Percentiles rank a stretch among this genome's conserved stretches.
phyloP scores from a whole-genome alignment of 2,888 invertebrate genomes.

The Heliconius cydno region DNA sequence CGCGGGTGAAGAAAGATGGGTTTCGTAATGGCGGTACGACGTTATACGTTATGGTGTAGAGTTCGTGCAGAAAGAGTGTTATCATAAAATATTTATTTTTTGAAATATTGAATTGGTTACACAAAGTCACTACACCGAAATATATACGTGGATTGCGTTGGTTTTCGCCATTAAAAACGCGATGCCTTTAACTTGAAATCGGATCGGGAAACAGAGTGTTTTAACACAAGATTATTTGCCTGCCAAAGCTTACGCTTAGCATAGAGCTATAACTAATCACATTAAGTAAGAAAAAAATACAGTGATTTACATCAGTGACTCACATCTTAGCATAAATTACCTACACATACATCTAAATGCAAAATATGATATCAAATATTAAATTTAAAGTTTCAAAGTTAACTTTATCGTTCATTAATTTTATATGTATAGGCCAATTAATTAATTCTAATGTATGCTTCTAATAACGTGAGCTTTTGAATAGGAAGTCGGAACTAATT shows the following conservation, averaged over 20 bases:
- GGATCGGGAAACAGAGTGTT: not conserved
- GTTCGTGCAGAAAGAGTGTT: not conserved
- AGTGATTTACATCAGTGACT: not conserved
- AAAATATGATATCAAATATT: not conserved
- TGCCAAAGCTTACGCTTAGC: too few relatives aligned
- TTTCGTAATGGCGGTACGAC: constrained; percentile 1
- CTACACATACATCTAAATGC: not conserved
- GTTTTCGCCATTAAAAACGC: too few relatives aligned
- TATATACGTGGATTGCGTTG: too few relatives aligned
- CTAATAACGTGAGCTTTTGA: constrained; percentile 15
- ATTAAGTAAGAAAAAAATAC: not conserved
- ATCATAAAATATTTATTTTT: not conserved
- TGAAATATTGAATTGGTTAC: not conserved
- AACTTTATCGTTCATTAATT: not conserved
- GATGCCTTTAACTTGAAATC: not conserved
- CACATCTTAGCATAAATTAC: not conserved
- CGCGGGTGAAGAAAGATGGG: constrained; percentile 10
- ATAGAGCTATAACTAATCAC: too few relatives aligned
- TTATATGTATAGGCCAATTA: not conserved
- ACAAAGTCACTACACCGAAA: not conserved
- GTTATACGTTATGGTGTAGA: not conserved
- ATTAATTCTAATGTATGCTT: constrained; percentile 4
- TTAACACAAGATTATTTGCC: not conserved
- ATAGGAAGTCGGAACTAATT: not conserved
- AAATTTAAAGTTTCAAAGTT: not conserved